Conservation (phyloP, 2,888 invertebrate genomes). For the Scelioninae gen. 2 region DNA sequence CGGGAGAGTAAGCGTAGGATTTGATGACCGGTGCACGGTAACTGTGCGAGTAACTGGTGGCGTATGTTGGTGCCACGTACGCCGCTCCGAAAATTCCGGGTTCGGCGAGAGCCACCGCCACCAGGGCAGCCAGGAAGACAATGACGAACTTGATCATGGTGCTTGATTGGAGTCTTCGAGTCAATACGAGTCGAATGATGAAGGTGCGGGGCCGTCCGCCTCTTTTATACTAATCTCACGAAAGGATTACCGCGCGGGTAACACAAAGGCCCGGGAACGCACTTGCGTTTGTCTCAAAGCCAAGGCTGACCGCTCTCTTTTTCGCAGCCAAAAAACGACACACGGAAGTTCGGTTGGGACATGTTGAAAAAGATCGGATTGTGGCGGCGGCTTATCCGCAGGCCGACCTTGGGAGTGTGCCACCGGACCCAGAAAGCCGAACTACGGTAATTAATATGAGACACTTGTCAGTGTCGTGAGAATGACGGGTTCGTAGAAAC, state of each 20-base stretch:
- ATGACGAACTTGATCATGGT: conserved; percentile 81
- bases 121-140: conserved; percentile 56
- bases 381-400: conserved; percentile 18
- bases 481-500: neutral
- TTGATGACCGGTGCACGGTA: conserved; percentile 76
- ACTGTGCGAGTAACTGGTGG: conserved; percentile 74
- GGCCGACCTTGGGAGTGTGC: conserved; percentile 20
- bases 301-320: conserved; percentile 53
- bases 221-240: conserved; percentile 53
- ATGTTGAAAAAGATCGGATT: conserved; percentile 23
- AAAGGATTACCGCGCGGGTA: conserved; percentile 23
- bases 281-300: conserved; percentile 40
- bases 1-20: conserved; percentile 72
- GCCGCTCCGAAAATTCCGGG: conserved; percentile 67
- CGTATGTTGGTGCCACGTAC: conserved; percentile 64
- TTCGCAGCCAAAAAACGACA: conserved; percentile 43
- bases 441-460: conserved; percentile 10
- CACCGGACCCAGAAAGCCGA: neutral
- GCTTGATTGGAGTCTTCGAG: conserved; percentile 64
- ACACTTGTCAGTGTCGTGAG: neutral
- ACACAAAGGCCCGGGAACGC: conserved; percentile 31
- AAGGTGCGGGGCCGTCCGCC: conserved; percentile 11
- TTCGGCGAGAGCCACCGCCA: conserved; percentile 55
- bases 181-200: conserved; percentile 60
- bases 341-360: conserved; percentile 34